Conservation (phyloP, 2,797 vertebrate genomes). For the Limnodromus scolopaceus region DNA sequence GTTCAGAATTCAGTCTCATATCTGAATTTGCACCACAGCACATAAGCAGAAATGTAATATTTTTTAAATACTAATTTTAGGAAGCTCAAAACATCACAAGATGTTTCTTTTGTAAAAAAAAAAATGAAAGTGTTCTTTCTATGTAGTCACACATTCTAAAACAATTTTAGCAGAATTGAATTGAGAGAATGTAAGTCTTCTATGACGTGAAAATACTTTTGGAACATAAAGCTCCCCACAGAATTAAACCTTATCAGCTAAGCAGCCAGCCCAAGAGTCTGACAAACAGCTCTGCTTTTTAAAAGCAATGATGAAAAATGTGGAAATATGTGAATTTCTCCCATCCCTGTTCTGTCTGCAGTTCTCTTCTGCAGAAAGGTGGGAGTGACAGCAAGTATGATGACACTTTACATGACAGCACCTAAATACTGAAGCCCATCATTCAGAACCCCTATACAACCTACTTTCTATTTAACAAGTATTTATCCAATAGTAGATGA, state of each 20-base stretch:
- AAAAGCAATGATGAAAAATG: neutral
- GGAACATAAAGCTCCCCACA: neutral
- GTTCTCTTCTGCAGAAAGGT: neutral
- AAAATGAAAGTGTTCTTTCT: fast-evolving
- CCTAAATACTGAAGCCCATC: neutral
- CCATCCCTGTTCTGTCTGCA: neutral
- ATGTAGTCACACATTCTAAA: neutral
- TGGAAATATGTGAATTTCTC: neutral
- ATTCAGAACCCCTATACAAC: neutral
- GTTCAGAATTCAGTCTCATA: neutral
- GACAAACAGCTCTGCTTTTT: neutral
- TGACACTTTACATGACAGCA: neutral
- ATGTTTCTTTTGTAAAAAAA: neutral
- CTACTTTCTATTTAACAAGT: neutral
- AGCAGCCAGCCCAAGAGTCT: neutral
- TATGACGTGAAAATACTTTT: neutral
- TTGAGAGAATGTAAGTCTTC: neutral
- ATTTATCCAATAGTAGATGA: neutral
- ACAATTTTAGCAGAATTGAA: neutral
- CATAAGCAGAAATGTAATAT: neutral
- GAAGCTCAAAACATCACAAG: neutral
- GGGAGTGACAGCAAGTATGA: neutral
- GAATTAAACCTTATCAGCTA: neutral
- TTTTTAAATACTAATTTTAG: neutral
- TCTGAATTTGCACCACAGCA: neutral